phyloP scores from a whole-genome alignment of 2,797 vertebrate species.

The Pangasius macronema region DNA sequence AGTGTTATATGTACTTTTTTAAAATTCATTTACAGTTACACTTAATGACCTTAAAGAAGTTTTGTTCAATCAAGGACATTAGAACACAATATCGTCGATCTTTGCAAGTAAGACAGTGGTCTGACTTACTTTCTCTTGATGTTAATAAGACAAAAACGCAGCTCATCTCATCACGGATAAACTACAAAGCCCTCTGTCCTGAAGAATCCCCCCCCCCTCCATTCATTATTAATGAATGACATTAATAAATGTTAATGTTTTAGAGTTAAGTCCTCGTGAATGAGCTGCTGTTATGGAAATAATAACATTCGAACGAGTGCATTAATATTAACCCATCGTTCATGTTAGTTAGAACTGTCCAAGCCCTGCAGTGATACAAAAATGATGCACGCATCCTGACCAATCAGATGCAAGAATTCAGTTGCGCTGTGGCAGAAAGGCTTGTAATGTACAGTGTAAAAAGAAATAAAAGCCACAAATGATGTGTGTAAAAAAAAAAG shows the following conservation, averaged over 20 bases:
- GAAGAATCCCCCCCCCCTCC: too few species aligned
- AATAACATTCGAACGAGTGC: background rate
- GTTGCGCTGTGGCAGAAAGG: background rate
- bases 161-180: background rate
- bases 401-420: background rate
- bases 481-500: background rate
- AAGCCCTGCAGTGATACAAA: background rate
- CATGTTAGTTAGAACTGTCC: background rate
- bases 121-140: background rate
- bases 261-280: too few species aligned
- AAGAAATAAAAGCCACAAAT: background rate
- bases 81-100: too few species aligned
- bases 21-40: background rate
- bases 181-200: background rate
- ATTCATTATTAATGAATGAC: too few species aligned
- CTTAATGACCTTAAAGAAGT: too few species aligned
- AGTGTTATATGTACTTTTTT: background rate
- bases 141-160: background rate
- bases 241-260: too few species aligned
- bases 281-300: background rate
- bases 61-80: too few species aligned
- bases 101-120: too few species aligned
- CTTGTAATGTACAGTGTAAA: background rate
- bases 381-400: background rate
- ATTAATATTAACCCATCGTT: background rate